These are phyloP conservation scores for Piaya cayana DNA, from an alignment of 2,113 vertebrate species.

Conservation along the genomic window DNA sequence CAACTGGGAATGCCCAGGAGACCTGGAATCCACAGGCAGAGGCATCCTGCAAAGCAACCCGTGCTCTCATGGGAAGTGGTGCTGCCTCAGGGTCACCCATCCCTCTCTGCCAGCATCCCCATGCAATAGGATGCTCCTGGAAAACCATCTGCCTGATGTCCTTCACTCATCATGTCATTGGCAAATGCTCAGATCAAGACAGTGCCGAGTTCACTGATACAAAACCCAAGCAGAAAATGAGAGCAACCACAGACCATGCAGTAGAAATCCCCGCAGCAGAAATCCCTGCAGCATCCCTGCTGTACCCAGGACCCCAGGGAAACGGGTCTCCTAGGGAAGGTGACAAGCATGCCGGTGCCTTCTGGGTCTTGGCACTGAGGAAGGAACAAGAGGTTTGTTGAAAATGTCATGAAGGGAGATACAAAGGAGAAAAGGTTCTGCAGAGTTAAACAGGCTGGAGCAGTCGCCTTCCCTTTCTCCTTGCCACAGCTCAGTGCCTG, in stretches of 20 bases:
- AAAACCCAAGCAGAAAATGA: background rate
- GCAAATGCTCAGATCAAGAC: background rate
- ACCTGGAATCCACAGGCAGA: too few species aligned
- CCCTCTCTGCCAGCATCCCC: background rate
- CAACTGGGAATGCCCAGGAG: too few species aligned
- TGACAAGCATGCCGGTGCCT: background rate
- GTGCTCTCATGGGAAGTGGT: too few species aligned
- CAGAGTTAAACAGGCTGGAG: accelerated
- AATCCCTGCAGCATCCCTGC: background rate
- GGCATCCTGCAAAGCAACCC: too few species aligned
- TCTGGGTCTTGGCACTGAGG: background rate
- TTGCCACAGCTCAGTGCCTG: background rate
- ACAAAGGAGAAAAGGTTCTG: background rate
- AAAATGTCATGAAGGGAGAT: accelerated
- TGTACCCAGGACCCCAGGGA: background rate
- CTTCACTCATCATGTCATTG: accelerated
- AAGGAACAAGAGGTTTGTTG: background rate
- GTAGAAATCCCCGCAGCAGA: background rate
- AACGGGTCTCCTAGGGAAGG: background rate
- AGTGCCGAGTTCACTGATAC: accelerated
- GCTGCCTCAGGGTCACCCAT: accelerated
- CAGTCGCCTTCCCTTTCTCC: background rate
- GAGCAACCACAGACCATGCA: accelerated
- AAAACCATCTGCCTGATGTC: background rate
- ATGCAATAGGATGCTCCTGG: accelerated